phyloP scores from a whole-genome alignment of 2,888 invertebrate genomes.

The Sericinus montela region DNA sequence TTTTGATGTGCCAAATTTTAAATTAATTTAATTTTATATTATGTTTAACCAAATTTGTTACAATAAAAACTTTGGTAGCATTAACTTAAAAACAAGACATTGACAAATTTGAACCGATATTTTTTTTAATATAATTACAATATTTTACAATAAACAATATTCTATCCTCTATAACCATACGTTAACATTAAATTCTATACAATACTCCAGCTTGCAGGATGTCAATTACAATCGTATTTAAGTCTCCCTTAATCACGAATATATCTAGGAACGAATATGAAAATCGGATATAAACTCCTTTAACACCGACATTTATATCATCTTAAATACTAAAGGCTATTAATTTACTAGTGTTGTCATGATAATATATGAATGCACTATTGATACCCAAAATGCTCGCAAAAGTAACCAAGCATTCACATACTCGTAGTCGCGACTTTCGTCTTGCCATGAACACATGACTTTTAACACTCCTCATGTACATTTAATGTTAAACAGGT shows the following conservation, averaged over 20 bases:
- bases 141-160: slow-evolving; percentile 18
- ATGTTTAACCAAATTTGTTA: slow-evolving; percentile 13
- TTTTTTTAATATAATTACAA: slow-evolving; percentile 8
- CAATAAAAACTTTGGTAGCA: slow-evolving; percentile 17
- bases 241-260: slow-evolving; percentile 5
- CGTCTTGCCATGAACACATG: neutral
- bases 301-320: slow-evolving; percentile 5
- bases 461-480: neutral
- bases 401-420: neutral
- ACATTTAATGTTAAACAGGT: neutral
- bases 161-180: slow-evolving; percentile 10
- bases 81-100: slow-evolving; percentile 15
- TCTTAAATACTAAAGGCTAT: slow-evolving; percentile 7
- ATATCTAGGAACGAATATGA: slow-evolving; percentile 17
- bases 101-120: slow-evolving; percentile 12
- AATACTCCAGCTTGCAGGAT: slow-evolving; percentile 4
- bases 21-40: slow-evolving; percentile 9
- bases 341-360: slow-evolving; percentile 19
- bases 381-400: neutral
- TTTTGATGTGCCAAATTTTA: slow-evolving; percentile 11
- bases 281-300: slow-evolving; percentile 2
- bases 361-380: slow-evolving; percentile 6
- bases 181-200: slow-evolving; percentile 15
- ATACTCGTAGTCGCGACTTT: neutral
- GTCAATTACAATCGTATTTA: neutral